A percentile compares a stretch with the other conserved stretches of the same genome.
Evolutionary conservation across 2,797 vertebrate species (phyloP).

Genomic region (Enteromius fasciolatus): DNA sequence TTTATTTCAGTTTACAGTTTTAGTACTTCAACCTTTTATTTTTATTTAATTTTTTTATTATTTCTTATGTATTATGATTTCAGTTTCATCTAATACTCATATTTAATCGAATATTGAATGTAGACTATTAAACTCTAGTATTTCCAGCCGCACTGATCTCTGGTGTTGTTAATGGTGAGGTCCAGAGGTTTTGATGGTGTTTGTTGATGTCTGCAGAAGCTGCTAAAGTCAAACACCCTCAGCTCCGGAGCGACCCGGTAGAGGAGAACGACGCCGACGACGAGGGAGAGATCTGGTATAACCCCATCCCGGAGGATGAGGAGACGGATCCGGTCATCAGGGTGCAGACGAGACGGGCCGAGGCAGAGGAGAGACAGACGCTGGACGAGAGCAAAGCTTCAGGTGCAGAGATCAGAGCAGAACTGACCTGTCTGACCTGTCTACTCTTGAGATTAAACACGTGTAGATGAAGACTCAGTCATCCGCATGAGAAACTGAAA

Average conservation of each 20-base stretch:
- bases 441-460: no score
- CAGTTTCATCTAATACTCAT: neutral
- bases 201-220: slow-evolving; percentile 42
- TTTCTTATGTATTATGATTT: neutral
- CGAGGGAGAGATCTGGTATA: slow-evolving; percentile 99
- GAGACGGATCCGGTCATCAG: slow-evolving; percentile 63
- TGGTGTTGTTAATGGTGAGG: no score
- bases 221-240: slow-evolving; percentile 53
- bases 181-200: neutral
- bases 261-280: slow-evolving; percentile 94
- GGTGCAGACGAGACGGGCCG: slow-evolving; percentile 56
- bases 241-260: slow-evolving; percentile 69
- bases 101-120: neutral
- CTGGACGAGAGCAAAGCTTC: slow-evolving; percentile 79
- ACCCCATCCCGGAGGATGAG: slow-evolving; percentile 96
- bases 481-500: neutral
- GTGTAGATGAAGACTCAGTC: no score
- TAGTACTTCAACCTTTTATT: neutral
- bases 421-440: neutral
- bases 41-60: neutral
- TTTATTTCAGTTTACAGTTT: neutral
- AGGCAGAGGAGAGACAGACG: slow-evolving; percentile 70
- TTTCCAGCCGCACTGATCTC: neutral
- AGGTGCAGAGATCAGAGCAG: slow-evolving; percentile 59
- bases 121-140: neutral